These are phyloP conservation scores for Ochotona curzoniae DNA, from an alignment of 2,113 vertebrate genomes.

Conservation along the genomic window DNA sequence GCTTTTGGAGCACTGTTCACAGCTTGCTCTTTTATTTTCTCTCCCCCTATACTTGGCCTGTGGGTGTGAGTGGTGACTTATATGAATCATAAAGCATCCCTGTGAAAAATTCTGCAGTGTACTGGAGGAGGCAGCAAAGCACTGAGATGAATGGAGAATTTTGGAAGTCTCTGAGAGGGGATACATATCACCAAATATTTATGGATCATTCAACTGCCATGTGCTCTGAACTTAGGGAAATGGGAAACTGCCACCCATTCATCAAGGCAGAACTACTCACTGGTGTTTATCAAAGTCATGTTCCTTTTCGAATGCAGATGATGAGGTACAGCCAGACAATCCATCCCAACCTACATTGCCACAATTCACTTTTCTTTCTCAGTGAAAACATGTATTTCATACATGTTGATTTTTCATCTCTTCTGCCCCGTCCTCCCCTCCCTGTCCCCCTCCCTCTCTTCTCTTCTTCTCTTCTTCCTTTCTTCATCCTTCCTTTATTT, in stretches of 20 bases:
- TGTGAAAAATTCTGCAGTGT: constrained; percentile 51
- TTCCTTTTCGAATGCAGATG: constrained; percentile 40
- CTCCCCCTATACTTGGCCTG: background rate
- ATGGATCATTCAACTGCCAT: constrained; percentile 73
- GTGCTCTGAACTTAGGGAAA: constrained; percentile 57
- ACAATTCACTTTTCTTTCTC: background rate
- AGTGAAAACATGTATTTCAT: background rate
- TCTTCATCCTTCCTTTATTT: rapidly evolving
- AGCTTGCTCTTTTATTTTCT: background rate
- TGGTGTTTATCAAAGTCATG: constrained; percentile 65
- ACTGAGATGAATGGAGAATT: constrained; percentile 71
- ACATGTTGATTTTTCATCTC: background rate
- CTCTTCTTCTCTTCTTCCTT: rapidly evolving
- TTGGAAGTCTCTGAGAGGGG: constrained; percentile 59
- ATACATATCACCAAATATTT: constrained; percentile 77
- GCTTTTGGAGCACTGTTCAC: background rate
- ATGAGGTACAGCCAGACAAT: constrained; percentile 48
- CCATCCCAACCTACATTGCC: background rate
- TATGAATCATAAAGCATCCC: background rate
- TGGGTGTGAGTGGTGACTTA: constrained; percentile 52
- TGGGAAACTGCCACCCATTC: constrained; percentile 62
- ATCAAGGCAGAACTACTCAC: background rate
- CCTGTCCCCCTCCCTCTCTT: too few relatives aligned
- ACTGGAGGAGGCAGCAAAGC: constrained; percentile 56
- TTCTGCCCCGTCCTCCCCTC: too few relatives aligned